A percentile compares a stretch with the other conserved stretches of the same genome.
These are phyloP conservation scores for Chloropsis cyanopogon DNA, from an alignment of 2,113 vertebrate species.

Conservation along the genomic window DNA sequence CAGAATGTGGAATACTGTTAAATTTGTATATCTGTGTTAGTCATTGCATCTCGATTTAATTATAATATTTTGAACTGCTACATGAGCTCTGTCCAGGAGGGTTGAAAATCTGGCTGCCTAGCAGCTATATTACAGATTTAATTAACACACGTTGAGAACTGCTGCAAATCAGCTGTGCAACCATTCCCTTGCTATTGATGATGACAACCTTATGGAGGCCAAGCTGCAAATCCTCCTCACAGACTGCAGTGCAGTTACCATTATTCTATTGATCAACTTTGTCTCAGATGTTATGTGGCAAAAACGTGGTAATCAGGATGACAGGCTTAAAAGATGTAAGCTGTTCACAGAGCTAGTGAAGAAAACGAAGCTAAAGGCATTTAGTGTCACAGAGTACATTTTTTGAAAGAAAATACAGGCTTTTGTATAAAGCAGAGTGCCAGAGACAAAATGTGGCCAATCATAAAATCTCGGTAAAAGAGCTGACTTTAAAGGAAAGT, in stretches of 20 bases:
- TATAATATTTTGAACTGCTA: not conserved
- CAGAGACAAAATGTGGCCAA: not conserved
- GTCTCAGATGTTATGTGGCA: constrained; percentile 18
- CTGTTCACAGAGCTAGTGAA: not conserved
- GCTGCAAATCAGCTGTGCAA: constrained; percentile 26
- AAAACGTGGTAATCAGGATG: not conserved
- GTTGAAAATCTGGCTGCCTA: constrained; percentile 2
- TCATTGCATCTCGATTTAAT: not conserved
- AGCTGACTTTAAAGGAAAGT: not conserved
- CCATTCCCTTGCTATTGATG: constrained; percentile 33
- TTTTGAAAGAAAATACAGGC: not conserved
- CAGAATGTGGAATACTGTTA: not conserved
- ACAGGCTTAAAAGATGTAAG: constrained; percentile 33
- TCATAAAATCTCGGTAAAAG: not conserved
- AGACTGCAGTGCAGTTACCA: not conserved
- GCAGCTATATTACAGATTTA: constrained; percentile 34
- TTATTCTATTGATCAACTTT: constrained; percentile 34
- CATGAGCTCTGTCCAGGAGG: not conserved
- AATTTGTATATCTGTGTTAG: not conserved
- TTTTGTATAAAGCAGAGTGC: not conserved
- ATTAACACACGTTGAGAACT: constrained; percentile 46
- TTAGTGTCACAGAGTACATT: not conserved
- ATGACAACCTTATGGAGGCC: constrained; percentile 41
- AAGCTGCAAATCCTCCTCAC: not conserved
- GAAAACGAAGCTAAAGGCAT: not conserved